These are phyloP conservation scores for Drosophila pachea DNA, from an alignment of 1,140 invertebrate genomes.

Conservation along the genomic window DNA sequence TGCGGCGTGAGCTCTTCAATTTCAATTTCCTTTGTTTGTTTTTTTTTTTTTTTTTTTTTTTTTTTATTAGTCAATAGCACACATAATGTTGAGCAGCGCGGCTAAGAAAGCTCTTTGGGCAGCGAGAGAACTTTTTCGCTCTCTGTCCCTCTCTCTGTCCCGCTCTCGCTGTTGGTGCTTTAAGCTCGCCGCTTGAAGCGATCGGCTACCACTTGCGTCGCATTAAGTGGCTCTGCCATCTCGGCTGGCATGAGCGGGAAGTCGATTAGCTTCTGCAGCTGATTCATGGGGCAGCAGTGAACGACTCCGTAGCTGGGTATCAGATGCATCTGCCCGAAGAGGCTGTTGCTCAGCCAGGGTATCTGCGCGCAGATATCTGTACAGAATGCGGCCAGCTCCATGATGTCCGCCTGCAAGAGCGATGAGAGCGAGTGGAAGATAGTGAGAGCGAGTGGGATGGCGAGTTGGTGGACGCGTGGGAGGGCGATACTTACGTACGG, in stretches of 20 bases:
- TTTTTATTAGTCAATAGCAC: too few species aligned
- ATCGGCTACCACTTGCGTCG: too few species aligned
- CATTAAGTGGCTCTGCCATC: too few species aligned
- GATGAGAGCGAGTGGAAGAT: not conserved
- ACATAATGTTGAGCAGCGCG: too few species aligned
- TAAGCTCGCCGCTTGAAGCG: not conserved
- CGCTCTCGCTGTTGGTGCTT: too few species aligned
- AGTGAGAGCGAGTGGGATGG: not conserved
- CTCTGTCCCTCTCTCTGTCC: too few species aligned
- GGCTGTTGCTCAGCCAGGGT: conserved; percentile 27
- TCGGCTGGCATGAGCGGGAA: not conserved
- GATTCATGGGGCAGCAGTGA: conserved; percentile 24
- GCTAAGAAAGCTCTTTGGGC: too few species aligned
- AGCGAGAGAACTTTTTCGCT: too few species aligned
- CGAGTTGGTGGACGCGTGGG: not conserved
- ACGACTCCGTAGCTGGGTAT: conserved; percentile 27
- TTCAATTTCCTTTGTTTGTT: too few species aligned
- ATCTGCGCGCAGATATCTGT: conserved; percentile 31
- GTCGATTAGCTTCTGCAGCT: conserved; percentile 26
- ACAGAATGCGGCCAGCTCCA: conserved; percentile 24
- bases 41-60: too few species aligned
- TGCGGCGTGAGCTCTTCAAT: too few species aligned
- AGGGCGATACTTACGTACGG: conserved; percentile 27
- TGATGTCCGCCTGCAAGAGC: conserved; percentile 5
- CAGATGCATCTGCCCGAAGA: conserved; percentile 36